Percentiles rank a stretch among this genome's conserved stretches.
Evolutionary conservation across 2,113 vertebrate genomes (phyloP).

Genomic region (Pao palembangensis): DNA sequence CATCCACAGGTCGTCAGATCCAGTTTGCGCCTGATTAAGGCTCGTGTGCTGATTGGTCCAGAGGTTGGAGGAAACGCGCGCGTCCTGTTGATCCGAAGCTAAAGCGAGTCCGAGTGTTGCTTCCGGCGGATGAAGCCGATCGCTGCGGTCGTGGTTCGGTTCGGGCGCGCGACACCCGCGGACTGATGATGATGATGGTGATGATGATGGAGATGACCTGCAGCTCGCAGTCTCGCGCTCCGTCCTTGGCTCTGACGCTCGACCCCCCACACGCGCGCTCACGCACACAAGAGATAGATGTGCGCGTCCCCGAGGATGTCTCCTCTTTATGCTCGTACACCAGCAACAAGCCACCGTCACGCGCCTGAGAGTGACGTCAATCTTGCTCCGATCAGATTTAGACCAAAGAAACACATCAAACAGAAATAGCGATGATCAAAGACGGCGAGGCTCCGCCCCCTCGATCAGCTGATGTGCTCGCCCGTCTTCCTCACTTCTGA

Average conservation of each 20-base stretch:
- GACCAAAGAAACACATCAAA: too few species aligned
- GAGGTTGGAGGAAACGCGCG: neutral
- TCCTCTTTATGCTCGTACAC: slow-evolving; percentile 1
- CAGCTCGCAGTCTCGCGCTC: slow-evolving; percentile 61
- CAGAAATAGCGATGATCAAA: too few species aligned
- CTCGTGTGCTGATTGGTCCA: neutral
- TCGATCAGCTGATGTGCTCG: too few species aligned
- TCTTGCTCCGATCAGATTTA: too few species aligned
- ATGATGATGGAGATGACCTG: slow-evolving; percentile 60
- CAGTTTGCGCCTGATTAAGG: neutral
- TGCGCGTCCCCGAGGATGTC: slow-evolving; percentile 39
- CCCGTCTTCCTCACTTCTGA: too few species aligned
- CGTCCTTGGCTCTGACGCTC: slow-evolving; percentile 72
- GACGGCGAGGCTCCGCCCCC: too few species aligned
- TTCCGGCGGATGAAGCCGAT: neutral
- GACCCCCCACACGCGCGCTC: slow-evolving; percentile 45
- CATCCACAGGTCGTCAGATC: neutral
- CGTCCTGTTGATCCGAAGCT: slow-evolving; percentile 1
- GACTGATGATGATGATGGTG: slow-evolving; percentile 3
- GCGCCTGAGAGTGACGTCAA: neutral
- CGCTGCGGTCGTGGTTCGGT: neutral
- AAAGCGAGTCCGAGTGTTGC: neutral
- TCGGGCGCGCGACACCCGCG: slow-evolving; percentile 5
- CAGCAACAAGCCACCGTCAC: too few species aligned
- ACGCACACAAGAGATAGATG: slow-evolving; percentile 3